phyloP scores from a whole-genome alignment of 2,888 invertebrate species.

The Piscicola geometra region DNA sequence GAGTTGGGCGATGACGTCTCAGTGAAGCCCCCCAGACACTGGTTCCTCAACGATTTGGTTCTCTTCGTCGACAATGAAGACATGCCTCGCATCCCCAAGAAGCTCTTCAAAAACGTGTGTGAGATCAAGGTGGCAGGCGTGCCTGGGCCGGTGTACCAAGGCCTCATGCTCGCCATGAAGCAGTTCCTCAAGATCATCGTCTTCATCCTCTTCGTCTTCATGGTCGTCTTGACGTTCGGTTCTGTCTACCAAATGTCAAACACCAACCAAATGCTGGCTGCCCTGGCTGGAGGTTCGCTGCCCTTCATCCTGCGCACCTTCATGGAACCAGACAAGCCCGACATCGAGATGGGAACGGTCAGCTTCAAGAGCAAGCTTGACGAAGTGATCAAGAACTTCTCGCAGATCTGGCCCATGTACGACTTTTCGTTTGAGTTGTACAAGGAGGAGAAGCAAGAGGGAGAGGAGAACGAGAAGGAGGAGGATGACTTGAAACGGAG shows the following conservation, averaged over 20 bases:
- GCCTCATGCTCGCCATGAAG: slow-evolving; percentile 51
- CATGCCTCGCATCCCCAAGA: slow-evolving; percentile 52
- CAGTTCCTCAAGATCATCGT: slow-evolving; percentile 52
- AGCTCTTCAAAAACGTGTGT: slow-evolving; percentile 52
- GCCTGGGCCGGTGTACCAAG: slow-evolving; percentile 53
- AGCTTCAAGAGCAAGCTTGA: slow-evolving; percentile 54
- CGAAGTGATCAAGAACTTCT: slow-evolving; percentile 52
- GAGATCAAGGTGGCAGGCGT: slow-evolving; percentile 52
- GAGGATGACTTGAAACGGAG: background rate
- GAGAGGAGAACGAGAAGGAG: slow-evolving; percentile 32
- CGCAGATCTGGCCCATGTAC: slow-evolving; percentile 52
- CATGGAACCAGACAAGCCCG: slow-evolving; percentile 49
- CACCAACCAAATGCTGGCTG: slow-evolving; percentile 54
- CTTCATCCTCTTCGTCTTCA: slow-evolving; percentile 53
- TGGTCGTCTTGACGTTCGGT: slow-evolving; percentile 55
- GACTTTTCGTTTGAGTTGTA: slow-evolving; percentile 48
- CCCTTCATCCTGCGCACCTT: slow-evolving; percentile 48
- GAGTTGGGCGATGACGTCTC: slow-evolving; percentile 43
- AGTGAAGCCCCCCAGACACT: slow-evolving; percentile 44
- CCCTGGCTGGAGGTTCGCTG: slow-evolving; percentile 49
- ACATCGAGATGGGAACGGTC: slow-evolving; percentile 50
- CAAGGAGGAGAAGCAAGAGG: slow-evolving; percentile 36
- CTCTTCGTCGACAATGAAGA: slow-evolving; percentile 53
- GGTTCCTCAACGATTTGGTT: slow-evolving; percentile 51
- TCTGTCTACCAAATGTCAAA: slow-evolving; percentile 52